Percentiles rank a stretch among this genome's conserved stretches.
Conservation (phyloP, 1,140 invertebrate genomes). For the Plectrocnemia conspersa region DNA sequence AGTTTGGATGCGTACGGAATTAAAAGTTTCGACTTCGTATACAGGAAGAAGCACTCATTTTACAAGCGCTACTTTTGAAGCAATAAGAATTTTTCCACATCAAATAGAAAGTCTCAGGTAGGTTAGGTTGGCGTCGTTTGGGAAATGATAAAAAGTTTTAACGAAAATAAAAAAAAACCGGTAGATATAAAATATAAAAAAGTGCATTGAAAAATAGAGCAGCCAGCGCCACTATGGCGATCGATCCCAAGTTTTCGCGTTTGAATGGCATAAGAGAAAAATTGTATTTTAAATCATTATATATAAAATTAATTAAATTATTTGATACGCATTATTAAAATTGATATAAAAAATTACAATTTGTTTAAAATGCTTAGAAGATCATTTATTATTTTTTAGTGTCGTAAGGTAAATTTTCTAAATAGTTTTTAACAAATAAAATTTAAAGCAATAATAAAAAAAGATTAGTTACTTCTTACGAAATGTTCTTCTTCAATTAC, state of each 20-base stretch:
- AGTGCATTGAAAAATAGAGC: constrained; percentile 26
- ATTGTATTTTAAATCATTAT: not conserved
- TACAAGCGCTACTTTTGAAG: not conserved
- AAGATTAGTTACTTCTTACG: too few species aligned
- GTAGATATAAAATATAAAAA: constrained; percentile 13
- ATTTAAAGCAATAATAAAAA: too few species aligned
- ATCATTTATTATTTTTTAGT: too few species aligned
- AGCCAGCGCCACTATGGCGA: constrained; percentile 20
- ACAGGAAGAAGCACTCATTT: not conserved
- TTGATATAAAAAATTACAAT: too few species aligned
- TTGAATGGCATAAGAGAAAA: not conserved
- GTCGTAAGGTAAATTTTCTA: too few species aligned
- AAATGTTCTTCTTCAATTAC: too few species aligned
- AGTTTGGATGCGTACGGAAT: not conserved
- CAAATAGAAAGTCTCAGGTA: constrained; percentile 16
- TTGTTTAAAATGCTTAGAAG: too few species aligned
- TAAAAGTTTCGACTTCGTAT: not conserved
- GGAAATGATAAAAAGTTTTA: constrained; percentile 27
- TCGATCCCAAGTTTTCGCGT: constrained; percentile 23
- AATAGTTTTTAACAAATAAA: too few species aligned
- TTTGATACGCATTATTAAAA: too few species aligned
- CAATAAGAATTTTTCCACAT: constrained; percentile 8
- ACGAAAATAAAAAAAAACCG: constrained; percentile 17
- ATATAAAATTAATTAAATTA: not conserved
- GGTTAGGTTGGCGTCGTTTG: constrained; percentile 18